Percentiles rank a stretch among this genome's conserved stretches.
Conservation (phyloP, 1,140 invertebrate species). For the Macrocentrus cingulum region DNA sequence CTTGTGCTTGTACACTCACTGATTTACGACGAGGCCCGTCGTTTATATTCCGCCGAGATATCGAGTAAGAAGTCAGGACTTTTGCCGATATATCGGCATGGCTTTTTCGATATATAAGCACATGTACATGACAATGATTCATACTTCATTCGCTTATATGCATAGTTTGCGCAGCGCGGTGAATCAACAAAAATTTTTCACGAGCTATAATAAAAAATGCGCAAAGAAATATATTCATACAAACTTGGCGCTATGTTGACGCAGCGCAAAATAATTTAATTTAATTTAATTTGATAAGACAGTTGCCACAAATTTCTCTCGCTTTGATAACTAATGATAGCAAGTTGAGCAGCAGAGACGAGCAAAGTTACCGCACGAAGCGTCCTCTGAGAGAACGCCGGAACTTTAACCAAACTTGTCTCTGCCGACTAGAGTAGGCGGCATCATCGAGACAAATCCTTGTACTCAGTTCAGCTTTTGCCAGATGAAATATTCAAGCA, state of each 20-base stretch:
- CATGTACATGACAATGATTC: conserved; percentile 1
- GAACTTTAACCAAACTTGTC: conserved; percentile 10
- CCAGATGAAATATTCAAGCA: too few species aligned
- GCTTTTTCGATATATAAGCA: conserved; percentile 3
- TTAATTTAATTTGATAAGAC: conserved; percentile 11
- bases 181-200: neutral
- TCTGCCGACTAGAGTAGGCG: neutral
- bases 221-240: neutral
- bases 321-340: conserved; percentile 14
- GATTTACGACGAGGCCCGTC: conserved; percentile 45
- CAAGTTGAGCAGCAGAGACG: neutral
- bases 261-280: conserved; percentile 10
- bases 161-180: too few species aligned
- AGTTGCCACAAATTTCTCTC: conserved; percentile 5
- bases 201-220: neutral
- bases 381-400: conserved; percentile 1
- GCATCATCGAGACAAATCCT: neutral
- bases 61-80: conserved; percentile 19
- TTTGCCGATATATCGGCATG: conserved; percentile 18
- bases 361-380: neutral
- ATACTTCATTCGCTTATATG: too few species aligned
- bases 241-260: neutral
- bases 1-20: conserved; percentile 40
- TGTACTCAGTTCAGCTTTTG: neutral
- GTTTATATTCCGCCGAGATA: conserved; percentile 31